A percentile compares a stretch with the other conserved stretches of the same genome.
Evolutionary conservation across 2,797 vertebrate species (phyloP).

Genomic region (Poecilia velifera): DNA sequence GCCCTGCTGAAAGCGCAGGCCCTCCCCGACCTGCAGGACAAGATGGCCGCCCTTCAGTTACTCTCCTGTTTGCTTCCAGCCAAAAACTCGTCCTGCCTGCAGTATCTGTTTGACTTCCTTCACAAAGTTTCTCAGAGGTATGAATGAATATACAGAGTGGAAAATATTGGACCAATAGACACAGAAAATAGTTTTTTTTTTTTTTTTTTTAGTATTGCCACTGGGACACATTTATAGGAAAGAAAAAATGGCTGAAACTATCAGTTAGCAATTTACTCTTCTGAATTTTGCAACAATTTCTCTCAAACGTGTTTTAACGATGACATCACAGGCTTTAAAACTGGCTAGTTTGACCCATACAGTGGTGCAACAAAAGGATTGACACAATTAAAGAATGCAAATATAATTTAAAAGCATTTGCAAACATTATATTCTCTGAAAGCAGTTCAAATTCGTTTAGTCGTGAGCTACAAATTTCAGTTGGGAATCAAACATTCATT

Average conservation of each 20-base stretch:
- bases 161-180: background rate
- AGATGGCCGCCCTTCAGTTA: constrained; percentile 84
- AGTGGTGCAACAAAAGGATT: background rate
- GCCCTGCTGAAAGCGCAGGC: constrained; percentile 86
- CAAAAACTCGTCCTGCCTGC: constrained; percentile 78
- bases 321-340: background rate
- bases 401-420: background rate
- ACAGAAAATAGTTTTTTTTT: background rate
- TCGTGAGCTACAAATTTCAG: background rate
- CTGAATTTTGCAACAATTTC: background rate
- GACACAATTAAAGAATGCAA: background rate
- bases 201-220: background rate
- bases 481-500: too few species aligned
- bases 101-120: constrained; percentile 89
- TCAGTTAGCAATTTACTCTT: background rate
- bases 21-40: constrained; percentile 73
- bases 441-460: background rate
- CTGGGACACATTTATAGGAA: background rate
- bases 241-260: too few species aligned
- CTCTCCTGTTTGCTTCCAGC: constrained; percentile 87
- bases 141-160: constrained; percentile 24
- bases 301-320: background rate
- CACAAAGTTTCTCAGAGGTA: constrained; percentile 86
- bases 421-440: background rate
- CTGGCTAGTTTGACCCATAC: background rate